Evolutionary conservation across 1,140 invertebrate species (phyloP), one percentile per base, ranked within the genome.

Genomic region (Pseudomyrmex dendroicus): DNA sequence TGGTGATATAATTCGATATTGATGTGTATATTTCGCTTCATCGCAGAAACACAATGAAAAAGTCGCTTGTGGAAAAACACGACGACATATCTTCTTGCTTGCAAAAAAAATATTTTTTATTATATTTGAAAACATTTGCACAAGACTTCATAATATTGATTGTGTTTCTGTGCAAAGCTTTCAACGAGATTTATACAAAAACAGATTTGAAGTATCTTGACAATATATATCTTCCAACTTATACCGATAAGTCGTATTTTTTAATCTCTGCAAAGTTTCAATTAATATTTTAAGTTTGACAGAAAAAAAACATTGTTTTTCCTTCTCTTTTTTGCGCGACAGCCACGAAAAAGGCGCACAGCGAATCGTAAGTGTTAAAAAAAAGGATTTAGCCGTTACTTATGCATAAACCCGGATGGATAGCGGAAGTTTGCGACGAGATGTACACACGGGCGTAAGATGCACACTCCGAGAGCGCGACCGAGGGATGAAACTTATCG

Each of bases 321-420:
- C 3, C 48, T n/a, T 15, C 8, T 48, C 20, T 54, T 13, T 15
- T 15, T 52, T 1, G 64, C 9, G 15, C 52, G 1, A 59, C n/a
- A 20, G 17, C 15, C 10, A 35, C 66, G 66, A 68, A 15, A 10
- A 54, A 35, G 8, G 17, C 10, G 2, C n/a, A 15, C 12, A 35
- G 56, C 61, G 17, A 72, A 73, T 82, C 54, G 46, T 25, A 59
- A 61, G 54, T 35, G 35, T 68, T 63, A 57, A 78, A 50, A 86
- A 86, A 86, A 68, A 73, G 44, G 70, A 64, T 52, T 73, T 59
- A 54, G 52, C 50, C 56, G 48, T 82, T 77, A 56, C 80, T 82
- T 72, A 87, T 87, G 59, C 86, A 87, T 76, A 82, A 35, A 88
- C 73, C 66, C 59, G 64, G 63, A 56, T 35, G 59, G 48, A 87